Conservation (phyloP, 2,888 invertebrate species). For the Tenodera sinensis region DNA sequence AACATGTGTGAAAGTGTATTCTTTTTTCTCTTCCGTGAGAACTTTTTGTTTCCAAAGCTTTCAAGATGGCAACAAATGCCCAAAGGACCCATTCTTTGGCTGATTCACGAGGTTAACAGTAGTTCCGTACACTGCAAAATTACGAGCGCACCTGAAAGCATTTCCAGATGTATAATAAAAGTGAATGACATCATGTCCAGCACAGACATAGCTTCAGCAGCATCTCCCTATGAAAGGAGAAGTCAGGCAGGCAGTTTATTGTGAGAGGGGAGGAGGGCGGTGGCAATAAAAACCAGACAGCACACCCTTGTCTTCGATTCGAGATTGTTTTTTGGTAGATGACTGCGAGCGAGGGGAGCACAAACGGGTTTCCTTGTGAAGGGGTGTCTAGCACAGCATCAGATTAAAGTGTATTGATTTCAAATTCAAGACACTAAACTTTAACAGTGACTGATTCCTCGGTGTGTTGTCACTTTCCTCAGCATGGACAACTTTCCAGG, state of each 20-base stretch:
- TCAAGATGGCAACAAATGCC: too few relatives aligned
- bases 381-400: not conserved
- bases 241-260: not conserved
- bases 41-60: too few relatives aligned
- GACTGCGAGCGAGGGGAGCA: not conserved
- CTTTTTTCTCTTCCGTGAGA: too few relatives aligned
- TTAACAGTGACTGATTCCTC: not conserved
- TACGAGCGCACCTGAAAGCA: not conserved
- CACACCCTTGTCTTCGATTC: not conserved
- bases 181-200: not conserved
- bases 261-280: slow-evolving; percentile 3
- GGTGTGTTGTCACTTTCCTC: too few relatives aligned
- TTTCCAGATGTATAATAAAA: not conserved
- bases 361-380: not conserved
- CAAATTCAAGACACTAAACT: not conserved
- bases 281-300: slow-evolving; percentile 15
- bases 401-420: slow-evolving; percentile 10
- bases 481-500: too few relatives aligned
- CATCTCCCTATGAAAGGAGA: not conserved
- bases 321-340: slow-evolving; percentile 14
- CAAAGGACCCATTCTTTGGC: too few relatives aligned
- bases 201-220: not conserved
- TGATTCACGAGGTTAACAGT: not conserved
- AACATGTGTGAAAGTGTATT: too few relatives aligned
- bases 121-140: not conserved